Percentiles rank a stretch among this genome's conserved stretches.
Evolutionary conservation across 2,113 vertebrate species (phyloP).

Genomic region (Pseudopodoces humilis): DNA sequence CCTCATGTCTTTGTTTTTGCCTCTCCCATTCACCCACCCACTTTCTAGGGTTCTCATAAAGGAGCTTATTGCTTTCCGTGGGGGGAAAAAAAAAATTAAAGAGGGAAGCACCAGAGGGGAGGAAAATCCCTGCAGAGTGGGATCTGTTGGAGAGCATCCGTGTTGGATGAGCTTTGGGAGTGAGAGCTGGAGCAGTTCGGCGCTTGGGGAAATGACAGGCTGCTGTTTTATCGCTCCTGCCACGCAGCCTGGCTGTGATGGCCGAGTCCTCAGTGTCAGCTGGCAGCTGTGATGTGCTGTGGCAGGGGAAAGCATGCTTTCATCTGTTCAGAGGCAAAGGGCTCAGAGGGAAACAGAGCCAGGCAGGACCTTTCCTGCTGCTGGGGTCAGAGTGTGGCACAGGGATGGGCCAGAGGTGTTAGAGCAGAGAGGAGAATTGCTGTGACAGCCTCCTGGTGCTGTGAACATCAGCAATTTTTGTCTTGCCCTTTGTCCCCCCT

Average conservation of each 20-base stretch:
- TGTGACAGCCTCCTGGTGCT: background rate
- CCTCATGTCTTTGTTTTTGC: background rate
- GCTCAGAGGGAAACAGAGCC: background rate
- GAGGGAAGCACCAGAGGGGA: background rate
- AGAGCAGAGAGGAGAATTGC: background rate
- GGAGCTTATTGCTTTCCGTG: background rate
- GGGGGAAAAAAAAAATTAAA: too few species aligned
- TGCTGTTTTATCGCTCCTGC: background rate
- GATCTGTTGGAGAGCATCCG: background rate
- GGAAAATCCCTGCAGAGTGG: background rate
- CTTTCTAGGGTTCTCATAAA: background rate
- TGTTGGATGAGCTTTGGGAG: background rate
- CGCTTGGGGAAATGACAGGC: background rate
- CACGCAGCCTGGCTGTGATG: background rate
- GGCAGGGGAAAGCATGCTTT: background rate
- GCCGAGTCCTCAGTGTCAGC: background rate
- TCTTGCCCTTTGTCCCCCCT: background rate
- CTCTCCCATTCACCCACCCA: background rate
- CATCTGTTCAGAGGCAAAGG: background rate
- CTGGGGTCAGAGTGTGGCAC: rapidly evolving
- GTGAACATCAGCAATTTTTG: background rate
- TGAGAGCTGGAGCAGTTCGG: background rate
- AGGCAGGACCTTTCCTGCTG: background rate
- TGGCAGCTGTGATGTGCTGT: background rate
- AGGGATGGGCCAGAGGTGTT: background rate